Conservation (phyloP, 2,113 vertebrate genomes). For the Callopanchax toddi region DNA sequence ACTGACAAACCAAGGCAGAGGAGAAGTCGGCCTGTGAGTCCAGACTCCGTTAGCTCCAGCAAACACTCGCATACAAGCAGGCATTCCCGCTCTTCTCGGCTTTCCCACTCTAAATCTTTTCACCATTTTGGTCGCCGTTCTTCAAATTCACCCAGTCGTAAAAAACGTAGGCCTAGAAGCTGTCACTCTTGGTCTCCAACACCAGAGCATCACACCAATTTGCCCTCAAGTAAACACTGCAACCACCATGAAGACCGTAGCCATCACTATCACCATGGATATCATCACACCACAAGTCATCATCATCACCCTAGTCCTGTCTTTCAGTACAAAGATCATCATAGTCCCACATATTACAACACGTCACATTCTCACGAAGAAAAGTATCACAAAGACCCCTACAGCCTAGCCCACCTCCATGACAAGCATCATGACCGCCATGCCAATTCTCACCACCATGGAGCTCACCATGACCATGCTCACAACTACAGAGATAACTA, state of each 20-base stretch:
- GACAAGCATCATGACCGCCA: conserved; percentile 19
- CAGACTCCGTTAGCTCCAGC: conserved; percentile 59
- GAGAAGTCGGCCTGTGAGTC: conserved; percentile 38
- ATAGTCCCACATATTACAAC: conserved; percentile 10
- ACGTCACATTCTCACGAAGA: conserved; percentile 7
- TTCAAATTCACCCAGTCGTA: conserved; percentile 15
- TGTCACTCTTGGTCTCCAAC: conserved; percentile 49
- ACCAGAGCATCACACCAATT: conserved; percentile 24
- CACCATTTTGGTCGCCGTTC: conserved; percentile 30
- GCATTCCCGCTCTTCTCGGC: conserved; percentile 28
- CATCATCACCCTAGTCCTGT: background rate
- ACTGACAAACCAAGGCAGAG: conserved; percentile 27
- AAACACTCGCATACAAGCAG: conserved; percentile 47
- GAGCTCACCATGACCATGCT: background rate
- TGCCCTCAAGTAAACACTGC: conserved; percentile 33
- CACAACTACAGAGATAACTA: conserved; percentile 4
- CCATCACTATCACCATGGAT: conserved; percentile 15
- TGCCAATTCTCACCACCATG: conserved; percentile 5
- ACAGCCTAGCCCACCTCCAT: conserved; percentile 8
- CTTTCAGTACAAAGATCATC: conserved; percentile 9
- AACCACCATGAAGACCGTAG: conserved; percentile 16
- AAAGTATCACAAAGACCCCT: conserved; percentile 9
- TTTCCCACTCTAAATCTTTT: conserved; percentile 43
- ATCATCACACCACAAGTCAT: too few species aligned
- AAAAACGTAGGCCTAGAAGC: conserved; percentile 32